Percentiles rank a stretch among this genome's conserved stretches.
Conservation (phyloP, 2,113 vertebrate genomes). For the Xerus inauris region DNA sequence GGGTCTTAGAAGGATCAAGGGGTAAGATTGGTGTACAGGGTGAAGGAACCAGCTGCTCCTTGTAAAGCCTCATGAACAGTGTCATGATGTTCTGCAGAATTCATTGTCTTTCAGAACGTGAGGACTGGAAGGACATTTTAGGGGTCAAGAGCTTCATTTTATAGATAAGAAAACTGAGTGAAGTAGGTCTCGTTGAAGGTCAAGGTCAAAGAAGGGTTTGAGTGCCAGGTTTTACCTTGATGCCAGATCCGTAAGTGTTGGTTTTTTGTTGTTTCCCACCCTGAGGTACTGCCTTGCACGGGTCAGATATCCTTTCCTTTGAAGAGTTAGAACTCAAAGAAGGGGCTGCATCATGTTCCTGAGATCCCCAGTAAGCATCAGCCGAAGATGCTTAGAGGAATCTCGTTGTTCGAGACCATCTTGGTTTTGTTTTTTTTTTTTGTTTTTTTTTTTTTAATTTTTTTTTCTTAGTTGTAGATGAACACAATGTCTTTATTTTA, state of each 20-base stretch:
- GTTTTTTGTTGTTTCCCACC: background rate
- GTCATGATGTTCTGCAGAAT: background rate
- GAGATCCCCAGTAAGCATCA: background rate
- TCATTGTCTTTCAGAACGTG: background rate
- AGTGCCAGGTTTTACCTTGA: background rate
- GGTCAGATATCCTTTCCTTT: background rate
- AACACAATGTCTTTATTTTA: too few relatives aligned
- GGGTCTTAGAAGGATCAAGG: background rate
- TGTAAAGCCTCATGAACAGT: background rate
- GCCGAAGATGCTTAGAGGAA: background rate
- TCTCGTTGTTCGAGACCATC: background rate
- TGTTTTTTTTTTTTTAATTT: too few relatives aligned
- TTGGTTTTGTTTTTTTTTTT: too few relatives aligned
- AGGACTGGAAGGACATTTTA: background rate
- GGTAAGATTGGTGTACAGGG: background rate
- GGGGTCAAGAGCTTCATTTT: background rate
- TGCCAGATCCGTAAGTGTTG: background rate
- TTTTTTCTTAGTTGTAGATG: too few relatives aligned
- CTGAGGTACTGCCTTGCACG: background rate
- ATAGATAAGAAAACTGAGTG: background rate
- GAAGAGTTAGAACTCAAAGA: background rate
- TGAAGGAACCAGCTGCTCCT: background rate
- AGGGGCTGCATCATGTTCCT: background rate
- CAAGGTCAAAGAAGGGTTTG: background rate
- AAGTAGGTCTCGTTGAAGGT: background rate